Conservation (phyloP, 2,113 vertebrate genomes). For the Ophiodon elongatus region DNA sequence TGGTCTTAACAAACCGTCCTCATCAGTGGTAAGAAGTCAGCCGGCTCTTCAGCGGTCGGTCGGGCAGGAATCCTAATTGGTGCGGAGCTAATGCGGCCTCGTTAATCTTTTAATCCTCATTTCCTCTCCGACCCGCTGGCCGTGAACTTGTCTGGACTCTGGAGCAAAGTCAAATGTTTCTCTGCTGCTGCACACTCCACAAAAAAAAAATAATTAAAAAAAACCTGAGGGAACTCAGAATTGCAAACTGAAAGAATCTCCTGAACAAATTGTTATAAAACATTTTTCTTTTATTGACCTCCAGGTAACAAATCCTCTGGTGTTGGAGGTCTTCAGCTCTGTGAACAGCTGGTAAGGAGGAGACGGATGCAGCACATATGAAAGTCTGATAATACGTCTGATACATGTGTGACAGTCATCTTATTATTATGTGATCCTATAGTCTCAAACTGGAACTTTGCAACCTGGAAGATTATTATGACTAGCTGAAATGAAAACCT, state of each 20-base stretch:
- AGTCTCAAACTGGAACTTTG: neutral
- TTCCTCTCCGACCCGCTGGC: conserved; percentile 49
- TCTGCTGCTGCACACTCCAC: neutral
- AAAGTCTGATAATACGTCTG: neutral
- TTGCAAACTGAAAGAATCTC: neutral
- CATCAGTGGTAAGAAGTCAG: conserved; percentile 16
- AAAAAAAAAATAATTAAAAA: too few species aligned
- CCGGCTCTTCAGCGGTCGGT: neutral
- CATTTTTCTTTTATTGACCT: neutral
- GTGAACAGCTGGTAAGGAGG: neutral
- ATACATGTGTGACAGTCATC: neutral
- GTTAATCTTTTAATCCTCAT: conserved; percentile 76
- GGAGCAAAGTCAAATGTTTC: conserved; percentile 57
- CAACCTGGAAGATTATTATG: neutral
- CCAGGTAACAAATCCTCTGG: neutral
- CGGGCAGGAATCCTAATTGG: conserved; percentile 58
- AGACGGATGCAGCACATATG: neutral
- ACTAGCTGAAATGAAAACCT: neutral
- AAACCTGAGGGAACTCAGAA: neutral
- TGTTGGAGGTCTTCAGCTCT: too few species aligned
- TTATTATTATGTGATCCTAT: neutral
- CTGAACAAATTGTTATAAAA: neutral
- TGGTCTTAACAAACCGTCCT: neutral
- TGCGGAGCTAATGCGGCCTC: conserved; percentile 56
- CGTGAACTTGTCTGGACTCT: conserved; percentile 53